Evolutionary conservation across 1,140 invertebrate species (phyloP).

Genomic region (Daktulosphaira vitifoliae): DNA sequence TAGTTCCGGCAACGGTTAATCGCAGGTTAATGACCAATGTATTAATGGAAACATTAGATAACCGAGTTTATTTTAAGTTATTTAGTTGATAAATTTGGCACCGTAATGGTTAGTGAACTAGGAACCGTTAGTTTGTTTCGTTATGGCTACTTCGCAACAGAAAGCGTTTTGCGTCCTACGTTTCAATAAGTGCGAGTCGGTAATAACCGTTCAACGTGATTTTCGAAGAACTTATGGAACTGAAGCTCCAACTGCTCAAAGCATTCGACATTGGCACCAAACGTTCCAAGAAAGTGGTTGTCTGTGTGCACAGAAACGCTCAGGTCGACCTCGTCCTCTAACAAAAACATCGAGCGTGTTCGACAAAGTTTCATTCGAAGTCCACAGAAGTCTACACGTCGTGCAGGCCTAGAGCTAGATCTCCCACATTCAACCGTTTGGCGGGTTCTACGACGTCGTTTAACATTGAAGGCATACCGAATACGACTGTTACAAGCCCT

Average conservation of each 20-base stretch:
- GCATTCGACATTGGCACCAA: not conserved
- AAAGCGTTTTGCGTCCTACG: not conserved
- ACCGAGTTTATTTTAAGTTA: too few species aligned
- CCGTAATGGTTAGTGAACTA: not conserved
- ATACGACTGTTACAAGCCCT: not conserved
- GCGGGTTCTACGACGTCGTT: too few species aligned
- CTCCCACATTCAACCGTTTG: not conserved
- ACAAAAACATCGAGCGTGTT: too few species aligned
- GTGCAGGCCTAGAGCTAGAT: not conserved
- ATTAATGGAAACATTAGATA: too few species aligned
- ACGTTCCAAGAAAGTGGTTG: constrained; percentile 1
- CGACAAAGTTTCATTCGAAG: too few species aligned
- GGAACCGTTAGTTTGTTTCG: not conserved
- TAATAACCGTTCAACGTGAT: too few species aligned
- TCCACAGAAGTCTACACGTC: too few species aligned
- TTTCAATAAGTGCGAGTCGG: not conserved
- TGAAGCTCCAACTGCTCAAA: not conserved
- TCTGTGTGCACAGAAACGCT: not conserved
- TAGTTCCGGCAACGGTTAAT: too few species aligned
- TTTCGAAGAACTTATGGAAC: too few species aligned
- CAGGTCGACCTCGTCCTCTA: not conserved
- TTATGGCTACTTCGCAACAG: not conserved
- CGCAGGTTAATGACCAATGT: too few species aligned
- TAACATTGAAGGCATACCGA: not conserved
- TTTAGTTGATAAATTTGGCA: too few species aligned